Conservation (phyloP, 2,888 invertebrate genomes). For the Rhabditoides inermis region DNA sequence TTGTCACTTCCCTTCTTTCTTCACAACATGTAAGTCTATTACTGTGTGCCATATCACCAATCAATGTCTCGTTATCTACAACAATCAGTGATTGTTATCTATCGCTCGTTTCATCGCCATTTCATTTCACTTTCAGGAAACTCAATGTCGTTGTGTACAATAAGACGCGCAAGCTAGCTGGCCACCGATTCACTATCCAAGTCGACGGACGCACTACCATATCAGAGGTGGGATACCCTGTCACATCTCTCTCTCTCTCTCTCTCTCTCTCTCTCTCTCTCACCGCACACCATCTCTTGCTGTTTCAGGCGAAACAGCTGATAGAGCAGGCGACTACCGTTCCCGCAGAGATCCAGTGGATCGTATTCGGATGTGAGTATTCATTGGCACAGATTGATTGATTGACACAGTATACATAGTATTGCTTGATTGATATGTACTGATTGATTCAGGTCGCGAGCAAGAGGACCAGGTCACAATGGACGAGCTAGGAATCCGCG, state of each 20-base stretch:
- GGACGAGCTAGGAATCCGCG: slow-evolving; percentile 21
- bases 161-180: slow-evolving; percentile 32
- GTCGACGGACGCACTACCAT: slow-evolving; percentile 21
- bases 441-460: slow-evolving; percentile 20
- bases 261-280: not conserved
- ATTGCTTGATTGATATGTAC: too few relatives aligned
- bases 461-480: slow-evolving; percentile 18
- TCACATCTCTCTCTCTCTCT: not conserved
- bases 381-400: too few relatives aligned
- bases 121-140: slow-evolving; percentile 29
- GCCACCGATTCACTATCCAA: slow-evolving; percentile 25
- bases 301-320: slow-evolving; percentile 19
- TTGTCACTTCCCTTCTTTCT: too few relatives aligned
- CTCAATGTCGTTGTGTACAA: slow-evolving; percentile 34
- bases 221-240: slow-evolving; percentile 10
- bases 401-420: too few relatives aligned
- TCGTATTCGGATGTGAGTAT: slow-evolving; percentile 27
- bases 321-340: slow-evolving; percentile 23
- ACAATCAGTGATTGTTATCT: too few relatives aligned
- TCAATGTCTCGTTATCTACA: too few relatives aligned
- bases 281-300: not conserved
- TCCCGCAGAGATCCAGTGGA: slow-evolving; percentile 25
- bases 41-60: too few relatives aligned
- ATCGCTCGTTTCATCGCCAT: too few relatives aligned
- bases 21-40: too few relatives aligned